phyloP scores from a whole-genome alignment of 2,888 invertebrate genomes.

The Lamproptera curius region DNA sequence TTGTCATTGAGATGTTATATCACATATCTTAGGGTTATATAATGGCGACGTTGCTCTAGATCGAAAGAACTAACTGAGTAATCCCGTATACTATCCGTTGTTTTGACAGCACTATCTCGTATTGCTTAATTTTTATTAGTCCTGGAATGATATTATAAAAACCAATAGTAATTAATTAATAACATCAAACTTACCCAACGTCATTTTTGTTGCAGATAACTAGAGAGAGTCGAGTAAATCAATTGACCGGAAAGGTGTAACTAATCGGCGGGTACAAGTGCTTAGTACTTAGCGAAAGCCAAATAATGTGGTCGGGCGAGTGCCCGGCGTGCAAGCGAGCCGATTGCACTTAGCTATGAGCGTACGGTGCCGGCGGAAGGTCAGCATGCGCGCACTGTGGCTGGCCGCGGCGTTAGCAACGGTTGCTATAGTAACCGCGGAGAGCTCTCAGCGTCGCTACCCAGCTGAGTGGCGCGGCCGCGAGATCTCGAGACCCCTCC shows the following conservation, averaged over 20 bases:
- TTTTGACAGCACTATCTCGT: no score
- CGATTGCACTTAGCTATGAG: slow-evolving; percentile 64
- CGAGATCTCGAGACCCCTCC: slow-evolving; percentile 55
- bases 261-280: background rate
- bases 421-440: slow-evolving; percentile 63
- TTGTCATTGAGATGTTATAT: no score
- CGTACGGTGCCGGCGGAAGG: slow-evolving; percentile 53
- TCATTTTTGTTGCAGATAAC: slow-evolving; percentile 17
- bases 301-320: slow-evolving; percentile 70
- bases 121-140: no score
- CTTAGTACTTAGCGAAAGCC: slow-evolving; percentile 29
- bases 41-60: no score
- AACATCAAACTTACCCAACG: no score
- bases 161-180: no score
- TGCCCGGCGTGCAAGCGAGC: slow-evolving; percentile 54
- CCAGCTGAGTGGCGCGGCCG: slow-evolving; percentile 53
- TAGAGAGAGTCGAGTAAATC: background rate
- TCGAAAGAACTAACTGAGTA: no score
- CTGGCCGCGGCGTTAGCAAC: slow-evolving; percentile 63
- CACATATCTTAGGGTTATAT: no score
- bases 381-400: slow-evolving; percentile 68
- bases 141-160: no score
- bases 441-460: slow-evolving; percentile 57
- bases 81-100: no score
- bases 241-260: background rate